Conservation (phyloP, 1,140 invertebrate genomes). For the Drosophila pectinifera region DNA sequence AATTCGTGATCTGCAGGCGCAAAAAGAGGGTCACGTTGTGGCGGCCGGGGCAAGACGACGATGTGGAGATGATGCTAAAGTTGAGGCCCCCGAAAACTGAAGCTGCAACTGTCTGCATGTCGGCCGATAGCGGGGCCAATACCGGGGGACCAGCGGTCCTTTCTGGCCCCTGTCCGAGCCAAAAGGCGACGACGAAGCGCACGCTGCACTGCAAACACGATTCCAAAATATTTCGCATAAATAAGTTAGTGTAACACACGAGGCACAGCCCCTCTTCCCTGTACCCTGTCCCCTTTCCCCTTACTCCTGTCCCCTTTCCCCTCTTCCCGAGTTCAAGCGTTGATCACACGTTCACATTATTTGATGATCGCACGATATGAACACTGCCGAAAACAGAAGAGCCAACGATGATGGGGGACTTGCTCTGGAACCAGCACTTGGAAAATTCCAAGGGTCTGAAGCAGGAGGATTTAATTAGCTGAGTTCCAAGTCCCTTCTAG, state of each 20-base stretch:
- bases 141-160: slow-evolving; percentile 35
- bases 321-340: slow-evolving; percentile 56
- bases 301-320: no score
- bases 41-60: slow-evolving; percentile 57
- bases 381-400: slow-evolving; percentile 56
- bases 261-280: slow-evolving; percentile 26
- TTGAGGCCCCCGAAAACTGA: slow-evolving; percentile 35
- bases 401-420: slow-evolving; percentile 48
- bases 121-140: slow-evolving; percentile 4
- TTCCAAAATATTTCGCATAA: slow-evolving; percentile 84
- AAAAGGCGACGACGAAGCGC: slow-evolving; percentile 54
- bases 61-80: slow-evolving; percentile 44
- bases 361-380: slow-evolving; percentile 84
- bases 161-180: slow-evolving; percentile 47
- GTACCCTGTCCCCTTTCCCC: no score
- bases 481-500: no score
- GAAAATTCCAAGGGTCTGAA: not conserved
- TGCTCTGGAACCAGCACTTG: slow-evolving; percentile 25
- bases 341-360: slow-evolving; percentile 84
- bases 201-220: slow-evolving; percentile 80
- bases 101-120: slow-evolving; percentile 44
- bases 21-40: slow-evolving; percentile 85
- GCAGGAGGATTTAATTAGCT: not conserved
- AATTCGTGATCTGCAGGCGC: slow-evolving; percentile 84
- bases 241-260: slow-evolving; percentile 85